Evolutionary conservation across 2,888 invertebrate genomes (phyloP).

Genomic region (Pachycephus smyrnensis): DNA sequence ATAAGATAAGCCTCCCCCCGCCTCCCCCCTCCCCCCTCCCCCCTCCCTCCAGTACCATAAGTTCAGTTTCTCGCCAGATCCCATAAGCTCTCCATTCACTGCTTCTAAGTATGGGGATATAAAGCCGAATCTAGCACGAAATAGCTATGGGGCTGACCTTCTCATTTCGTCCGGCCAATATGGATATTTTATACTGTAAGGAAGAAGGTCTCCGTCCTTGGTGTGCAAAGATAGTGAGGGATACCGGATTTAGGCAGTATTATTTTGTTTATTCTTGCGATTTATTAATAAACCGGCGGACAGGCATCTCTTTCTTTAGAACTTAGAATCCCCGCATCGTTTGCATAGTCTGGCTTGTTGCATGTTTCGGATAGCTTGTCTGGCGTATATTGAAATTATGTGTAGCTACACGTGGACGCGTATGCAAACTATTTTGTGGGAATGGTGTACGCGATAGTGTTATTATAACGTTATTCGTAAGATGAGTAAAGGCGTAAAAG

Average conservation of each 20-base stretch:
- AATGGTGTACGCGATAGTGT: neutral
- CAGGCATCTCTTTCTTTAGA: neutral
- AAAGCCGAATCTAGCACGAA: constrained; percentile 10
- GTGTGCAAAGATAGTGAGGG: neutral
- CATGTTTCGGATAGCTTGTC: neutral
- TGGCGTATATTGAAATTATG: neutral
- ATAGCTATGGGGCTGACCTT: constrained; percentile 34
- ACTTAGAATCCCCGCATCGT: neutral
- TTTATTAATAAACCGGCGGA: neutral
- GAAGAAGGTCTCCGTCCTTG: neutral
- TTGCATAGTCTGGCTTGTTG: neutral
- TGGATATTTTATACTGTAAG: constrained; percentile 22
- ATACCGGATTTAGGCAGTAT: neutral
- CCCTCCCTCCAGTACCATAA: constrained; percentile 12
- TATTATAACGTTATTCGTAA: neutral
- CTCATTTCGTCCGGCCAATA: constrained; percentile 29
- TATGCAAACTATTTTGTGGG: neutral
- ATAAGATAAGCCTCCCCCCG: neutral
- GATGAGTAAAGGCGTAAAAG: neutral
- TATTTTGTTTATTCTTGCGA: neutral
- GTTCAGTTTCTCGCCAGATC: constrained; percentile 33
- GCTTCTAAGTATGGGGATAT: constrained; percentile 5
- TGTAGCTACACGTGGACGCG: neutral
- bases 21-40: constrained; percentile 5
- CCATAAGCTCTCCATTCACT: constrained; percentile 36